These are phyloP conservation scores for Hemicordylus capensis DNA, from an alignment of 2,113 vertebrate species.

Conservation along the genomic window DNA sequence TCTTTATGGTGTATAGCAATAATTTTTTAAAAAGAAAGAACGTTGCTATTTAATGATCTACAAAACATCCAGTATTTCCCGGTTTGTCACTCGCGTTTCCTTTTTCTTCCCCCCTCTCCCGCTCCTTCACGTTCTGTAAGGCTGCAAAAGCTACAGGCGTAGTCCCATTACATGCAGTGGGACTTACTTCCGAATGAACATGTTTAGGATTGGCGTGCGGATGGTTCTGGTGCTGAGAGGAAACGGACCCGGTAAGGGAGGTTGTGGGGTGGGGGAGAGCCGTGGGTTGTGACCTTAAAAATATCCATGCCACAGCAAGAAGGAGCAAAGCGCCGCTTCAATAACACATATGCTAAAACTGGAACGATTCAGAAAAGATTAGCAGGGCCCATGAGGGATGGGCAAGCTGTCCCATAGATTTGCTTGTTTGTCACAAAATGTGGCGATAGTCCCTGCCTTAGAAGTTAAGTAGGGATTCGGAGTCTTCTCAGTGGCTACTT, in stretches of 20 bases:
- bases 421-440: too few species aligned
- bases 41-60: background rate
- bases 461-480: too few species aligned
- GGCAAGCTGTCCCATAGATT: too few species aligned
- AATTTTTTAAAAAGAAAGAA: too few species aligned
- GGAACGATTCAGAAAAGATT: too few species aligned
- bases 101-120: background rate
- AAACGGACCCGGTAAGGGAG: background rate
- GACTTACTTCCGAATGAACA: background rate
- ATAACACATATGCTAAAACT: too few species aligned
- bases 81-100: background rate
- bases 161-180: background rate
- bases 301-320: background rate
- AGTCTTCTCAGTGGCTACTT: too few species aligned
- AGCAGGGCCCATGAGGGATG: too few species aligned
- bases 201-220: background rate
- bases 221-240: background rate
- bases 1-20: too few species aligned
- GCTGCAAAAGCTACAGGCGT: background rate
- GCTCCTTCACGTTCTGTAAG: background rate
- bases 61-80: background rate
- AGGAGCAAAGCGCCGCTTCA: background rate
- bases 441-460: too few species aligned
- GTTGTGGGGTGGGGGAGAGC: too few species aligned
- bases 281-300: background rate